Conservation (phyloP, 2,113 vertebrate species). For the Hymenochirus boettgeri region DNA sequence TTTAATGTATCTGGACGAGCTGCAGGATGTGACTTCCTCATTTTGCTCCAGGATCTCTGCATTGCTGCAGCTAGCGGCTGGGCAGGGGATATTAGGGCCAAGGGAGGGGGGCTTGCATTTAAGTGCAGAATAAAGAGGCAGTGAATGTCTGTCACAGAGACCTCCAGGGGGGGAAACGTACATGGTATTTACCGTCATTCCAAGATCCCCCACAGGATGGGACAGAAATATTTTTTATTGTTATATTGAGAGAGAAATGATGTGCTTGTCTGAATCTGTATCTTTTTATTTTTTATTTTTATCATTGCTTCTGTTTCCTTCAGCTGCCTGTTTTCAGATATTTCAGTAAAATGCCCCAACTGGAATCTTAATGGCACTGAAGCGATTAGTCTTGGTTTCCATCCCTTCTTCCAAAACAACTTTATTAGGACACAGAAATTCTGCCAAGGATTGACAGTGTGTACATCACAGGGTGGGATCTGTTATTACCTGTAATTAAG, state of each 20-base stretch:
- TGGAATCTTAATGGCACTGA: slow-evolving; percentile 17
- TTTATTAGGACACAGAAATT: not conserved
- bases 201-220: slow-evolving; percentile 48
- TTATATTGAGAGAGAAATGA: slow-evolving; percentile 53
- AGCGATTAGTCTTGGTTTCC: slow-evolving; percentile 6
- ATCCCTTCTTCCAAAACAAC: not conserved
- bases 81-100: slow-evolving; percentile 12
- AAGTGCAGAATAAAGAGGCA: slow-evolving; percentile 25
- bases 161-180: slow-evolving; percentile 45
- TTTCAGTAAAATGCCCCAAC: slow-evolving; percentile 32
- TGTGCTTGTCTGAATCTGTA: slow-evolving; percentile 58
- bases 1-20: slow-evolving; percentile 58
- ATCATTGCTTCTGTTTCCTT: slow-evolving; percentile 50
- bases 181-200: slow-evolving; percentile 46
- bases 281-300: slow-evolving; percentile 44
- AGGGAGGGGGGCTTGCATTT: slow-evolving; percentile 40
- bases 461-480: not conserved
- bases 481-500: slow-evolving; percentile 10
- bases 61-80: slow-evolving; percentile 46
- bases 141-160: slow-evolving; percentile 41
- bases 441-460: slow-evolving; percentile 3
- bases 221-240: slow-evolving; percentile 52
- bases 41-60: slow-evolving; percentile 50
- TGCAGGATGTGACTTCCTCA: slow-evolving; percentile 48
- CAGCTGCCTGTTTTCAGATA: slow-evolving; percentile 52